Evolutionary conservation across 2,797 vertebrate species (phyloP).

Genomic region (Artibeus lituratus): DNA sequence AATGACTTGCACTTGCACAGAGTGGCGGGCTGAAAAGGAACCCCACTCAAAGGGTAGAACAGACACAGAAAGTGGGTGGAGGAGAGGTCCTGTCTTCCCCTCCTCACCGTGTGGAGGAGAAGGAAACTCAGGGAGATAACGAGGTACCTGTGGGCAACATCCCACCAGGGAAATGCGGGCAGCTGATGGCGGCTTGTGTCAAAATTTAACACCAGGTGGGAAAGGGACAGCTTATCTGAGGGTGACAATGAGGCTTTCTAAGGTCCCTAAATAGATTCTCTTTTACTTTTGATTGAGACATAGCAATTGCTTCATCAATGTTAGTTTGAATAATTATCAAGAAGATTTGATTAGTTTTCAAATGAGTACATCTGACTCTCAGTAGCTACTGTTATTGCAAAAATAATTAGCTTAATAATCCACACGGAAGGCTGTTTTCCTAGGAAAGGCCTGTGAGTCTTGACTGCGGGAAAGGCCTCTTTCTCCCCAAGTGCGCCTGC

Average conservation of each 20-base stretch:
- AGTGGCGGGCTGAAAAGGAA: neutral
- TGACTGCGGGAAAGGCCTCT: neutral
- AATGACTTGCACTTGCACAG: neutral
- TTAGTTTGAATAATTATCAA: neutral
- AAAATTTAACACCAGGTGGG: neutral
- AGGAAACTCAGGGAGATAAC: neutral
- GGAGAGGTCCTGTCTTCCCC: neutral
- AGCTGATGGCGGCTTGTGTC: neutral
- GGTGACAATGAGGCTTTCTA: neutral
- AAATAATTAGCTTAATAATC: neutral
- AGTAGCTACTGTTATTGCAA: neutral
- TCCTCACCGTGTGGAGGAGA: rapidly evolving
- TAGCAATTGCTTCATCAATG: neutral
- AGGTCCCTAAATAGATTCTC: neutral
- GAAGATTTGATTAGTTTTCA: neutral
- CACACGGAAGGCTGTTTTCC: neutral
- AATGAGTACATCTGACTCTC: neutral
- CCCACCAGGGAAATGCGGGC: too few species aligned
- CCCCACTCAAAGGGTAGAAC: too few species aligned
- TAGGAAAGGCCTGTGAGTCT: neutral
- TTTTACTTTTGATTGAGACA: neutral
- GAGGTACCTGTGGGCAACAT: rapidly evolving
- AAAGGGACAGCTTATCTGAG: neutral
- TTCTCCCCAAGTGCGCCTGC: neutral
- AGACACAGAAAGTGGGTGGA: neutral